Evolutionary conservation across 2,888 invertebrate species (phyloP).

Genomic region (Drosophila anomelani): DNA sequence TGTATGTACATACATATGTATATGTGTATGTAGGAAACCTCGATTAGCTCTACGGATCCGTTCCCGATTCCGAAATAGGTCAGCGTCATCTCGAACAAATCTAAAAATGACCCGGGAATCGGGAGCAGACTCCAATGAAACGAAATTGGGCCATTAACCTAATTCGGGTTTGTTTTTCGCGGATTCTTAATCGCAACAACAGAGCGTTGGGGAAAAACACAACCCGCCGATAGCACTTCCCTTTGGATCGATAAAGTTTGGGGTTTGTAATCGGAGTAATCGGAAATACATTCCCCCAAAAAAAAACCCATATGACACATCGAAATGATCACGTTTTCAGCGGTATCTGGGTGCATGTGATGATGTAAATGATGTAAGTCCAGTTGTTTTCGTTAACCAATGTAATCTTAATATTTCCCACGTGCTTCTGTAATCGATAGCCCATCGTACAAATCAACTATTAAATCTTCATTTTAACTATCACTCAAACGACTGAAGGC

Average conservation of each 20-base stretch:
- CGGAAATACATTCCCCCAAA: neutral
- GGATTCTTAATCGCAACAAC: constrained; percentile 20
- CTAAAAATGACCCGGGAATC: constrained; percentile 25
- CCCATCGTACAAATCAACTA: neutral
- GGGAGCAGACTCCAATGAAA: constrained; percentile 29
- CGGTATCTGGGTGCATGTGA: neutral
- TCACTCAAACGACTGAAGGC: neutral
- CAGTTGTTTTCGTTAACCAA: neutral
- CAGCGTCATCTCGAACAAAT: constrained; percentile 49
- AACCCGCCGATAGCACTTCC: neutral
- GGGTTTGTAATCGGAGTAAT: neutral
- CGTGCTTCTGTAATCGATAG: constrained; percentile 13
- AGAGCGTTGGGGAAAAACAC: constrained; percentile 1
- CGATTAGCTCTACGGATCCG: constrained; percentile 26
- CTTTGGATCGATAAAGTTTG: constrained; percentile 1
- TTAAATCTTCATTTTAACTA: neutral
- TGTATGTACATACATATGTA: no score
- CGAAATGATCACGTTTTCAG: constrained; percentile 2
- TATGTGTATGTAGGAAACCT: neutral
- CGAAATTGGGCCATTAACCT: constrained; percentile 52
- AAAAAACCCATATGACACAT: neutral
- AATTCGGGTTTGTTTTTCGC: constrained; percentile 39
- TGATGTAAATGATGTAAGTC: neutral
- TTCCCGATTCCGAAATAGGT: constrained; percentile 45
- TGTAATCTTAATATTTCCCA: constrained; percentile 8